Conservation (phyloP, 2,113 vertebrate species). For the Gnathonemus longibarbis region DNA sequence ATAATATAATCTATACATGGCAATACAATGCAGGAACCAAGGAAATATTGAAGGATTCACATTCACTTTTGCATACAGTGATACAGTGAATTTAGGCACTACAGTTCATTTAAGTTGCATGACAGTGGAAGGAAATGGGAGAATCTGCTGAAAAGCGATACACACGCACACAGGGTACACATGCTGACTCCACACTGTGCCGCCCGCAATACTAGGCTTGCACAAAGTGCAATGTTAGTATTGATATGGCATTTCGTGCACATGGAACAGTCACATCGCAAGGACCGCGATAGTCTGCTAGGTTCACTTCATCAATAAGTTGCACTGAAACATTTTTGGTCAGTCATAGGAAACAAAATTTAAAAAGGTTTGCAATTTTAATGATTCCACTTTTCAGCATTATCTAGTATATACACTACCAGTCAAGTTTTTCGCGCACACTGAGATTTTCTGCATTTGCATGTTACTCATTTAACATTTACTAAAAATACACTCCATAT, state of each 20-base stretch:
- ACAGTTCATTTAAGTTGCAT: not conserved
- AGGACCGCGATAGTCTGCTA: not conserved
- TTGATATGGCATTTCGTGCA: not conserved
- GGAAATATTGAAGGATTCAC: not conserved
- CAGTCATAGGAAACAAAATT: not conserved
- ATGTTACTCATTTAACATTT: too few relatives aligned
- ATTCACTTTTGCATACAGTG: not conserved
- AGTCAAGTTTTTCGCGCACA: too few relatives aligned
- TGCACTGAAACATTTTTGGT: not conserved
- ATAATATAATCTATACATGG: not conserved
- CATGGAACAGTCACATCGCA: not conserved
- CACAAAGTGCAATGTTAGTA: not conserved
- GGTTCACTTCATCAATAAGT: not conserved
- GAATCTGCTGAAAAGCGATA: not conserved
- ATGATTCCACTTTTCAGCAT: not conserved
- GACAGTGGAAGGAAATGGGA: not conserved
- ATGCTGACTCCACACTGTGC: not conserved
- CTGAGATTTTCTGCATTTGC: too few relatives aligned
- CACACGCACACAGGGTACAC: not conserved
- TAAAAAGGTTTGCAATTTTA: not conserved
- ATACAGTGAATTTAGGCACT: not conserved
- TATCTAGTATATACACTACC: not conserved
- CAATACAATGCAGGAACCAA: not conserved
- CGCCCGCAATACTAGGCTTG: not conserved
- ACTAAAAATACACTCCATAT: too few relatives aligned